Evolutionary conservation across 1,140 invertebrate genomes (phyloP).

Genomic region (Spodoptera litura): DNA sequence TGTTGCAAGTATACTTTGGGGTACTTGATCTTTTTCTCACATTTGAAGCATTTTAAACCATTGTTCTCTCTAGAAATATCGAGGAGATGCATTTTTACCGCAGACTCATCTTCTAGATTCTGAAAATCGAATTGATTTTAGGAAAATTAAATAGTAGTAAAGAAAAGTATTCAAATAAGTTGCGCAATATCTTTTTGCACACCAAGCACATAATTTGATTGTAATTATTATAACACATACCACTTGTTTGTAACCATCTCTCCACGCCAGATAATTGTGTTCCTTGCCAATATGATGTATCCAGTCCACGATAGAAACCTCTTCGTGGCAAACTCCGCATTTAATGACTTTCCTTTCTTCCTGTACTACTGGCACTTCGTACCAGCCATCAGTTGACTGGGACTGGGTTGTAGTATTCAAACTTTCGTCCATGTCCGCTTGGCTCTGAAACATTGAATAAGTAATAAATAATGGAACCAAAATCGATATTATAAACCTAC

Average conservation of each 20-base stretch:
- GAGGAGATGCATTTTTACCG: conserved; percentile 44
- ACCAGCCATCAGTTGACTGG: background rate
- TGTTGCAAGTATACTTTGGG: conserved; percentile 49
- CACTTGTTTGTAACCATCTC: conserved; percentile 51
- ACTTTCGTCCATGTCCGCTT: background rate
- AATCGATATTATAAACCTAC: too few species aligned
- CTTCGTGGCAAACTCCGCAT: conserved; percentile 71
- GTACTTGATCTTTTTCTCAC: conserved; percentile 49
- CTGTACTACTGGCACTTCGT: background rate
- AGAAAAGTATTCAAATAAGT: too few species aligned
- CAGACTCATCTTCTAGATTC: conserved; percentile 50
- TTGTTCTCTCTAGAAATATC: conserved; percentile 32
- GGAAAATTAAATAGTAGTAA: too few species aligned
- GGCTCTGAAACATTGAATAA: background rate
- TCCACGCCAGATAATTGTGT: conserved; percentile 66
- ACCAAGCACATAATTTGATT: background rate
- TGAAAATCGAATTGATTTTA: conserved; percentile 41
- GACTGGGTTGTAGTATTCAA: conserved; percentile 8
- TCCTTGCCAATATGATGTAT: conserved; percentile 53
- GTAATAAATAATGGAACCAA: background rate
- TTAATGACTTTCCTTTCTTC: conserved; percentile 35
- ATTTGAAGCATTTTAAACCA: conserved; percentile 51
- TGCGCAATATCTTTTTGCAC: too few species aligned
- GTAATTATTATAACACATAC: conserved; percentile 45
- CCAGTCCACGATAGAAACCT: conserved; percentile 52